Conservation (phyloP, 2,113 vertebrate species). For the Seriola dumerili region DNA sequence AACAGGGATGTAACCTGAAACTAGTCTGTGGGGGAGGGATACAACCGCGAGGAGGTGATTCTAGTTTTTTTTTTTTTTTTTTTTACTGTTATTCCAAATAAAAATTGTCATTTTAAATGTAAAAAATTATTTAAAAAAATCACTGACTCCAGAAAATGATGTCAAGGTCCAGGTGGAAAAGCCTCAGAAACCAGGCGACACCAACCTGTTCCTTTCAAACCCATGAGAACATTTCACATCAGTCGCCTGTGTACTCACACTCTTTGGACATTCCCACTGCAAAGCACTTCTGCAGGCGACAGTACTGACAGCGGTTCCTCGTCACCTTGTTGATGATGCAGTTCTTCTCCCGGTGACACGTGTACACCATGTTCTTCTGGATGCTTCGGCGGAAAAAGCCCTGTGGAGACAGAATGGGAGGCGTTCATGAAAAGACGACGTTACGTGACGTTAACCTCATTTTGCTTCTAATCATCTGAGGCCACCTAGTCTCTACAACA, state of each 20-base stretch:
- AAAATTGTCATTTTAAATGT: too few species aligned
- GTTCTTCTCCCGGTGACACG: conserved; percentile 98
- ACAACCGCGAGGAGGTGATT: too few species aligned
- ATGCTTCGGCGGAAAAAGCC: conserved; percentile 98
- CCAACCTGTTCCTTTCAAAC: background rate
- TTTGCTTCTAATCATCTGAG: conserved; percentile 40
- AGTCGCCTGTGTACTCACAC: conserved; percentile 87
- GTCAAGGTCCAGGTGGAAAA: background rate
- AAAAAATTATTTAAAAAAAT: background rate
- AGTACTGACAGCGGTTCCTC: conserved; percentile 98
- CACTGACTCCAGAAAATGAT: background rate
- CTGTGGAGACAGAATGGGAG: conserved; percentile 76
- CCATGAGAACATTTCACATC: background rate
- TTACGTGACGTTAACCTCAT: conserved; percentile 37
- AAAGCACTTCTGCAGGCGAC: conserved; percentile 98
- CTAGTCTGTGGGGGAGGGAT: too few species aligned
- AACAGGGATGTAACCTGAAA: too few species aligned
- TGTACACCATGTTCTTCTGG: conserved; percentile 99
- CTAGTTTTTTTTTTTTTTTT: too few species aligned
- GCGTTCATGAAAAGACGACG: conserved; percentile 23
- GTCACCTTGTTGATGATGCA: conserved; percentile 99
- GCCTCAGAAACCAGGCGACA: background rate
- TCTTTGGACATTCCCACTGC: conserved; percentile 99
- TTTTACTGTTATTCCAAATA: too few species aligned
- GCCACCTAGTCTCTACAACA: conserved; percentile 17